Conservation (phyloP, 2,113 vertebrate species). For the Melanerpes formicivorus region DNA sequence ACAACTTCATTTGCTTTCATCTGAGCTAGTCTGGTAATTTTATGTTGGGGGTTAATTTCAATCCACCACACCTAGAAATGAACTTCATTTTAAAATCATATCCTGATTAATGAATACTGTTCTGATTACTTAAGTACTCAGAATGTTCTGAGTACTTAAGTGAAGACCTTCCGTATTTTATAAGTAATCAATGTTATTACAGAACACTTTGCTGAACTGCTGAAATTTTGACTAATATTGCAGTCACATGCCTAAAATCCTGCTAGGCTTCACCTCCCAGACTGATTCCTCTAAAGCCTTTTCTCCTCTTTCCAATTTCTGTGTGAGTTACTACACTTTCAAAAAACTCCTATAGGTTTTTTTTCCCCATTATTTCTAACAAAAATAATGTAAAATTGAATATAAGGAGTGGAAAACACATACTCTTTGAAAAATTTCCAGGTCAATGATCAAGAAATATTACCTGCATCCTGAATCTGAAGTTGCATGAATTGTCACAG, state of each 20-base stretch:
- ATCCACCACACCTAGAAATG: not conserved
- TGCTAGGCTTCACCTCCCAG: not conserved
- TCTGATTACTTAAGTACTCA: not conserved
- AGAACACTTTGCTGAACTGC: not conserved
- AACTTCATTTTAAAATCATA: not conserved
- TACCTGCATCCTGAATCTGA: not conserved
- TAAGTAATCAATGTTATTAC: not conserved
- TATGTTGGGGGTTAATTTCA: too few relatives aligned
- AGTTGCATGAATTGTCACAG: not conserved
- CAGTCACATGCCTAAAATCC: not conserved
- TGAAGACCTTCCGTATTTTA: not conserved
- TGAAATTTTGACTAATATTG: not conserved
- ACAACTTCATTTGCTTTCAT: too few relatives aligned
- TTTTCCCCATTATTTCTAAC: not conserved
- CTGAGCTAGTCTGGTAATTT: too few relatives aligned
- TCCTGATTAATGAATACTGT: not conserved
- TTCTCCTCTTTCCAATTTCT: not conserved
- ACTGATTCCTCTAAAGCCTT: not conserved
- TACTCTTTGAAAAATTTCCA: not conserved
- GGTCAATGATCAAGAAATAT: constrained; percentile 1
- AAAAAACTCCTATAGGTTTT: not conserved
- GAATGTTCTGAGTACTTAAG: not conserved
- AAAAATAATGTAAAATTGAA: not conserved
- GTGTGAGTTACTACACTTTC: not conserved
- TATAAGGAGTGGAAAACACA: not conserved